Conservation (phyloP, 2,888 invertebrate genomes). For the Caenorhabditis sp. region DNA sequence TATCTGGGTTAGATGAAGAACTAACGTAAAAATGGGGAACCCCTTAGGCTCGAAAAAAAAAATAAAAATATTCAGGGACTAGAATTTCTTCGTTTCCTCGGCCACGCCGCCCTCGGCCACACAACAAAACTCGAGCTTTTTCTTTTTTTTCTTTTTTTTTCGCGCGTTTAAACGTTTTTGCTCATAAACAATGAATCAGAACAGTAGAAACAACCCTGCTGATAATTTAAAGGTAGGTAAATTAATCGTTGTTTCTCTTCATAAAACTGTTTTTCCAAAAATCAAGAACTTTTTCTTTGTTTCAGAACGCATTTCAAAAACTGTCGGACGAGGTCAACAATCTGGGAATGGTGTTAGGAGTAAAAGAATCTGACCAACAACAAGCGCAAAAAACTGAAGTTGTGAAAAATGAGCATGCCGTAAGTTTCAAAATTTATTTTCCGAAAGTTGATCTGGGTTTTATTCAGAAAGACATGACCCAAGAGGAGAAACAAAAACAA, state of each 20-base stretch:
- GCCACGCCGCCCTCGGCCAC: too few relatives aligned
- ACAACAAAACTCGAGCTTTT: too few relatives aligned
- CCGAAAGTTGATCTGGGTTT: too few relatives aligned
- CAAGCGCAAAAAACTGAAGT: conserved; percentile 6
- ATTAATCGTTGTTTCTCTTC: background rate
- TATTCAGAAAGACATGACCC: conserved; percentile 40
- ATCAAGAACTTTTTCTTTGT: too few relatives aligned
- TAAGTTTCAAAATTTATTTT: too few relatives aligned
- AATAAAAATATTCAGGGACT: background rate
- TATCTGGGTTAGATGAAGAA: too few relatives aligned
- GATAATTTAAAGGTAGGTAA: background rate
- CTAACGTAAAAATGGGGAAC: background rate
- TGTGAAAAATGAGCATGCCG: conserved; percentile 21
- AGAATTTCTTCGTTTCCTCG: background rate
- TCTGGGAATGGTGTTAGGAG: conserved; percentile 37
- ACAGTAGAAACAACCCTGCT: background rate
- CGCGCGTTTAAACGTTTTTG: too few relatives aligned
- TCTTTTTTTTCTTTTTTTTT: too few relatives aligned
- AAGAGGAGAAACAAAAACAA: conserved; percentile 46
- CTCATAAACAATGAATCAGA: background rate
- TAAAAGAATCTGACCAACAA: background rate
- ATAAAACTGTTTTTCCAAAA: background rate
- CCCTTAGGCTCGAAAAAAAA: background rate
- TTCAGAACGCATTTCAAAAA: conserved; percentile 40
- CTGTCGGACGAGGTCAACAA: conserved; percentile 34